A percentile compares a stretch with the other conserved stretches of the same genome.
These are phyloP conservation scores for Thymelicus lineola DNA, from an alignment of 2,888 invertebrate species.

Conservation along the genomic window DNA sequence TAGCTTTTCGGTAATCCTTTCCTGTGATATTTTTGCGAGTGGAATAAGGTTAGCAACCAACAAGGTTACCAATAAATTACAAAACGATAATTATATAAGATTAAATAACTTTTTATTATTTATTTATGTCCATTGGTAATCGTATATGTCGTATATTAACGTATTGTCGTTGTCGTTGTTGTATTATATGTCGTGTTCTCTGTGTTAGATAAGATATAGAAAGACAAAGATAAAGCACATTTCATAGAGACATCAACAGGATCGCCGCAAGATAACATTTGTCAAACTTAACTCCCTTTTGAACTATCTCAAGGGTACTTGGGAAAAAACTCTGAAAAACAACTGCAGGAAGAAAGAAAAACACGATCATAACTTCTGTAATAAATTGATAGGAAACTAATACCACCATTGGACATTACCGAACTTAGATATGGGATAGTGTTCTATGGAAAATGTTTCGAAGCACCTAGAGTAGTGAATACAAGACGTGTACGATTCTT, in stretches of 20 bases:
- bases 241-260: not conserved
- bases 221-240: not conserved
- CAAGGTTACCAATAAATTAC: too few relatives aligned
- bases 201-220: too few relatives aligned
- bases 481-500: not conserved
- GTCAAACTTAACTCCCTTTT: slow-evolving; percentile 5
- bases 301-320: slow-evolving; percentile 17
- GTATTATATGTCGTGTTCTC: too few relatives aligned
- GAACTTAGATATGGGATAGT: slow-evolving; percentile 4
- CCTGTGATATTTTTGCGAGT: too few relatives aligned
- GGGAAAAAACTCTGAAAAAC: slow-evolving; percentile 31
- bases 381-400: slow-evolving; percentile 39
- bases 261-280: slow-evolving; percentile 1
- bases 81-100: too few relatives aligned
- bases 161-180: too few relatives aligned
- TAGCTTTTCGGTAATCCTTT: too few relatives aligned
- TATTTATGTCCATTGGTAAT: too few relatives aligned
- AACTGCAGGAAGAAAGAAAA: slow-evolving; percentile 34
- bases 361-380: slow-evolving; percentile 35
- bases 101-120: too few relatives aligned
- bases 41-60: too few relatives aligned
- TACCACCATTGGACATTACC: slow-evolving; percentile 23
- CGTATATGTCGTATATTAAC: too few relatives aligned
- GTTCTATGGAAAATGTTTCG: slow-evolving; percentile 1
- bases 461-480: not conserved